phyloP scores from a whole-genome alignment of 2,888 invertebrate species.

The Eupithecia subumbrata region DNA sequence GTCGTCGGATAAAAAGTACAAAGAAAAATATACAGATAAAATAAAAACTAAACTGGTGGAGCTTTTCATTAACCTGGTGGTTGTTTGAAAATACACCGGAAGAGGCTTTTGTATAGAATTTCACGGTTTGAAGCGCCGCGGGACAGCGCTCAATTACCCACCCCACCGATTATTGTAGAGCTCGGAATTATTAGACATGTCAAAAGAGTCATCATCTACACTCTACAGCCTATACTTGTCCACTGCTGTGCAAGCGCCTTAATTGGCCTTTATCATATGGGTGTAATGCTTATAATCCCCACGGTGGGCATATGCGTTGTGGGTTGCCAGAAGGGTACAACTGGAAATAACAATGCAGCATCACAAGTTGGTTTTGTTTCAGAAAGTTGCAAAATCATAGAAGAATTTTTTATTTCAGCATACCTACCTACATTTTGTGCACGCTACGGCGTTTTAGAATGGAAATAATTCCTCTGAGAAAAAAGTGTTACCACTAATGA shows the following conservation, averaged over 20 bases:
- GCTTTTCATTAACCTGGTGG: neutral
- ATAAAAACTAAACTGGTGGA: neutral
- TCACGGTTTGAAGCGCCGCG: conserved; percentile 2
- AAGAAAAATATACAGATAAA: neutral
- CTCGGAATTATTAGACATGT: neutral
- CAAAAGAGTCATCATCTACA: neutral
- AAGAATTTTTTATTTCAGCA: neutral
- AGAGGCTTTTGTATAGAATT: conserved; percentile 2
- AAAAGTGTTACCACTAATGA: neutral
- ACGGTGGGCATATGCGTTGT: neutral
- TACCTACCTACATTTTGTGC: neutral
- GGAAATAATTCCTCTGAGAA: neutral
- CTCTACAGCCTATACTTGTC: neutral
- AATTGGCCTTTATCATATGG: neutral
- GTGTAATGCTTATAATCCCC: neutral
- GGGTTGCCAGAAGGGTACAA: neutral
- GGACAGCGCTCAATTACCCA: neutral
- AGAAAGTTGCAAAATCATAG: neutral
- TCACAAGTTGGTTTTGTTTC: neutral
- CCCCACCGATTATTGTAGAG: neutral
- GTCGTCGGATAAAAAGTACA: neutral
- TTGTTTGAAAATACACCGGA: neutral
- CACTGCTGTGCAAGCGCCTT: neutral
- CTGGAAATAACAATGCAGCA: neutral
- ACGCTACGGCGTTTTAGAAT: neutral